A percentile compares a stretch with the other conserved stretches of the same genome.
Evolutionary conservation across 2,113 vertebrate species (phyloP).

Genomic region (Oreochromis aureus): DNA sequence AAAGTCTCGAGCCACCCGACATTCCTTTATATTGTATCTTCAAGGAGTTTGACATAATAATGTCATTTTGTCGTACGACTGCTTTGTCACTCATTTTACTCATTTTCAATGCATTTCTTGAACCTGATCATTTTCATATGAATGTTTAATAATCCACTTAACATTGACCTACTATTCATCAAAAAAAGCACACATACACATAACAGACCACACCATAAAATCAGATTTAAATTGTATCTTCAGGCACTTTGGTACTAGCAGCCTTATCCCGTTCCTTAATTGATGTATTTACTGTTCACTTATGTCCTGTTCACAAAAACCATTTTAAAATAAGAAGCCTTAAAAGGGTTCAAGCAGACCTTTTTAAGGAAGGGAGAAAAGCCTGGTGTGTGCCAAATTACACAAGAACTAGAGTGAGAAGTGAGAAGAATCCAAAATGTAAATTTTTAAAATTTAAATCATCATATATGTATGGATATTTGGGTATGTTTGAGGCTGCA

Average conservation of each 20-base stretch:
- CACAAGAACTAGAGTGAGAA: not conserved
- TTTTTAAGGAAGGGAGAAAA: not conserved
- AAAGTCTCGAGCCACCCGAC: not conserved
- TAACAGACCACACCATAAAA: not conserved
- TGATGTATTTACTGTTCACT: not conserved
- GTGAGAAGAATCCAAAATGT: not conserved
- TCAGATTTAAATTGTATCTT: not conserved
- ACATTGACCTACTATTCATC: not conserved
- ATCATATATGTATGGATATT: rapidly evolving
- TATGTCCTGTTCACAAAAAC: not conserved
- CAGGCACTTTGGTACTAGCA: not conserved
- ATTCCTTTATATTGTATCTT: not conserved
- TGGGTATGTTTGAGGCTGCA: not conserved
- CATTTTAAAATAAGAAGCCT: not conserved
- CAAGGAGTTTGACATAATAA: not conserved
- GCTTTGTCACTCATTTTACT: not conserved
- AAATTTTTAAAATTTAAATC: rapidly evolving
- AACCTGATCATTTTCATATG: not conserved
- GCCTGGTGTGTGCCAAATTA: not conserved
- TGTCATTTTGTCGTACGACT: rapidly evolving
- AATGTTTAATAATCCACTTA: not conserved
- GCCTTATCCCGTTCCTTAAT: not conserved
- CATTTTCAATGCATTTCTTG: not conserved
- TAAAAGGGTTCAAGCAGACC: not conserved
- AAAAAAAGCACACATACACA: not conserved